Base-by-base conservation (phyloP, 2,888 invertebrate genomes). In the Notocelia uddmanniana region DNA sequence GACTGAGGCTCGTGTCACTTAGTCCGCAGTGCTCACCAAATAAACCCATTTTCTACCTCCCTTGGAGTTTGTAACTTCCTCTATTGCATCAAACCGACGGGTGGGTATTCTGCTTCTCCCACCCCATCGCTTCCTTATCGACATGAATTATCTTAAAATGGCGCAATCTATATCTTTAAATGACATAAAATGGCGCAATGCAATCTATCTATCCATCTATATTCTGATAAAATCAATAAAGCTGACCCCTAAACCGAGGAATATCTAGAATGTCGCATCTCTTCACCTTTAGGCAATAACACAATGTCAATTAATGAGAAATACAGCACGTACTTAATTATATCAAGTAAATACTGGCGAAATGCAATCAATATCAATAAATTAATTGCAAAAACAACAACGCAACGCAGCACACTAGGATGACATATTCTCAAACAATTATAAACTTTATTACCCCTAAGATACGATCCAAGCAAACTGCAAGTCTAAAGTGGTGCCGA, bases 361-460 rank as follows among this genome's bases (percentile, higher is more conserved):
- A 63, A 19, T 34, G 34, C 3, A 34, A 62, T 68, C 62, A 60
- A 72, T 72, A 74, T 26, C 26, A 37, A 19, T 57, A 19, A 74
- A 71, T 41, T 69, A 69, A 72, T 72, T 50, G 59, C 70, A 71
- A 31, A 11, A 59, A 18, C 9, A n/a, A 31, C 34, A 69, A 57
- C 26, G 48, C 34, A 69, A 57, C 26, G 48, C 34, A 31, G 18
- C 31, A 54, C 23, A 52, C 26, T 11, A 37, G 26, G n/a, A 54
- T 52, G 19, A 2, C 21, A 52, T 11, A 13, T 18, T 23, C 21
- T 37, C 37, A 58, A n/a, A 26, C 26, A 31, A 50, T 13, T 48
- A n/a, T 52, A 50, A 52, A 11, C 57, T 34, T 23, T 55, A 50
- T n/a, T 9, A 15, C 3, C 37, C 13, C 19, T 8, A 11, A 0